Conservation (phyloP, 2,113 vertebrate genomes). For the Lepisosteus osseus region DNA sequence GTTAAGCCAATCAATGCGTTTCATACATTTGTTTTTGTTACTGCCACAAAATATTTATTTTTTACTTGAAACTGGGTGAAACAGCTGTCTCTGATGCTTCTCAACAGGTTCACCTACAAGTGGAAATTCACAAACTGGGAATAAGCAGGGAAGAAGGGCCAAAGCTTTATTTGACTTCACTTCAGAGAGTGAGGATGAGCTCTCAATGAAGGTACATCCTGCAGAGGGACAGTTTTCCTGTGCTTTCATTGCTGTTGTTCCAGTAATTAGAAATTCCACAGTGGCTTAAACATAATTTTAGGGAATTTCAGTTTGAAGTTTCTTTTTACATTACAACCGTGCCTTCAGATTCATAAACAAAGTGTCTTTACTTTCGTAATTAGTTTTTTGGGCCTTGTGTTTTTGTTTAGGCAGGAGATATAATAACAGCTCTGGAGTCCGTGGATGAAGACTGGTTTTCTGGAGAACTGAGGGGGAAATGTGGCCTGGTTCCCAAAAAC, state of each 20-base stretch:
- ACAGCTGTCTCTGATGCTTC: background rate
- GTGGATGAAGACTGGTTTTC: constrained; percentile 85
- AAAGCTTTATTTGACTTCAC: constrained; percentile 78
- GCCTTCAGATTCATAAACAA: too few species aligned
- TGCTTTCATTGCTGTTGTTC: too few species aligned
- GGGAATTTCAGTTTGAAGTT: too few species aligned
- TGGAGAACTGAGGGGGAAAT: constrained; percentile 74
- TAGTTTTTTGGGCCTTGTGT: too few species aligned
- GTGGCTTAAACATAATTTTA: too few species aligned
- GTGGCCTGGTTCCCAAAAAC: constrained; percentile 84
- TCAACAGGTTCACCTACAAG: constrained; percentile 35
- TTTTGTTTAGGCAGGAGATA: constrained; percentile 75
- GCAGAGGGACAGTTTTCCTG: too few species aligned
- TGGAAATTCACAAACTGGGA: constrained; percentile 22
- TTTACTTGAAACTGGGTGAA: background rate
- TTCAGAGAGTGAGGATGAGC: constrained; percentile 82
- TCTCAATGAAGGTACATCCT: constrained; percentile 76
- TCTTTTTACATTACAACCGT: too few species aligned
- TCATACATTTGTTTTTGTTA: too few species aligned
- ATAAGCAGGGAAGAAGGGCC: constrained; percentile 57
- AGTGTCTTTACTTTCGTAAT: too few species aligned
- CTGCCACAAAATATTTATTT: too few species aligned
- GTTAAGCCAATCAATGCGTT: too few species aligned
- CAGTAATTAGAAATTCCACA: too few species aligned
- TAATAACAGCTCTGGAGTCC: constrained; percentile 72